Evolutionary conservation across 2,888 invertebrate genomes (phyloP), one percentile per base, ranked within the genome.

Genomic region (Halictus quadricinctus): DNA sequence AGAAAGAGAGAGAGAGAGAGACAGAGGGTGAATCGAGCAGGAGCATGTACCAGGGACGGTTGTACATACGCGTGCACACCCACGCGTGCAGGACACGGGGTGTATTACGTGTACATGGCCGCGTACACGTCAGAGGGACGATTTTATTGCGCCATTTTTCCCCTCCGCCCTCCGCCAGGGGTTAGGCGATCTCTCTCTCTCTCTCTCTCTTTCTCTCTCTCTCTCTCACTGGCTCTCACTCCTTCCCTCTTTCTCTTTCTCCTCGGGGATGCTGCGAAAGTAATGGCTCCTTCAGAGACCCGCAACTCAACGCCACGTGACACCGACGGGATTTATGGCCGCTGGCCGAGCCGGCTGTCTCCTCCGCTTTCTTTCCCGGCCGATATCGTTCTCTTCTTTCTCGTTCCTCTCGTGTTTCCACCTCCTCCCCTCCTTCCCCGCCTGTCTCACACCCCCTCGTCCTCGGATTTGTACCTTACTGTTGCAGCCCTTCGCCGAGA

Each of bases 71-170:
- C 46, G 48, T 54, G 69, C 50, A 41, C 36, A 72, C 43, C 29
- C 18, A 46, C 46, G 29, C 29, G 29, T 36, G 48, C 58, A 66
- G 81, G 78, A 85, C 79, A 81, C 86, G 58, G 29, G 72, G 64
- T 60, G 73, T 76, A 87, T 76, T 82, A 73, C 72, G 76, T 76
- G 80, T 50, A 81, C 76, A 86, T 80, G 54, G 84, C 85, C 81
- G 84, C 69, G 85, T 81, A 80, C 79, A 83, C 75, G 89, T 87
- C 88, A 66, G 81, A 80, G 86, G 79, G 80, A 87, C 73, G 81
- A 90, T 89, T 89, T 90, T 89, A 90, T 91, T 87, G 88, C 90
- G 81, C 87, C 88, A 91, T 92, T 89, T 90, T 89, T 89, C 90
- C 85, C 66, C 8, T 29, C 15, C 0, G 10, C 66, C 66, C 66